These are phyloP conservation scores for Pollenia angustigena DNA, from an alignment of 2,888 invertebrate genomes.

Conservation along the genomic window DNA sequence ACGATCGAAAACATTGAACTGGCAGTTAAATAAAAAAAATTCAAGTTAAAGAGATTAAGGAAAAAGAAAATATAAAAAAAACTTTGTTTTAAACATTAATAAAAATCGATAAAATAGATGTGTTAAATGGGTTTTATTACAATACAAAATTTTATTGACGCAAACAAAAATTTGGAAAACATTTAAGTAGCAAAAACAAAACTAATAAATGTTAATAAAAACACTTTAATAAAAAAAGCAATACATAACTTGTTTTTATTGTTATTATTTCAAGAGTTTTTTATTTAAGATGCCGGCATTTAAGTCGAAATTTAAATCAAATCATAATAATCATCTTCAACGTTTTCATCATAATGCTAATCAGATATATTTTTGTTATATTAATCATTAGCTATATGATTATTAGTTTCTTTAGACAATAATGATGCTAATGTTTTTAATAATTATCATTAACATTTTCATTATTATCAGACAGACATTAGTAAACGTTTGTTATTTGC, in stretches of 20 bases:
- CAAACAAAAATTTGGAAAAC: slow-evolving; percentile 3
- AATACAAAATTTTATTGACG: background rate
- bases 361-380: slow-evolving; percentile 9
- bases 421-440: background rate
- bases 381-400: background rate
- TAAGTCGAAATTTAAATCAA: slow-evolving; percentile 36
- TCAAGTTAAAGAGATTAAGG: background rate
- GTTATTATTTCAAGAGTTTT: background rate
- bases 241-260: slow-evolving; percentile 15
- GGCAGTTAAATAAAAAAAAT: background rate
- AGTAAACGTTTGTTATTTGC: slow-evolving; percentile 8
- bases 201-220: background rate
- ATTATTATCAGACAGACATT: slow-evolving; percentile 42
- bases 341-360: slow-evolving; percentile 22
- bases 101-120: too few relatives aligned
- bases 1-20: too few relatives aligned
- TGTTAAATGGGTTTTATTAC: background rate
- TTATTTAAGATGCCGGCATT: slow-evolving; percentile 59
- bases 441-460: slow-evolving; percentile 3
- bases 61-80: background rate
- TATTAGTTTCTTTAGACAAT: slow-evolving; percentile 3
- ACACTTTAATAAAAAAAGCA: slow-evolving; percentile 2
- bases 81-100: background rate
- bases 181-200: slow-evolving; percentile 12
- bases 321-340: slow-evolving; percentile 21